phyloP scores from a whole-genome alignment of 2,797 vertebrate genomes.

The Apogon hyalosoma region DNA sequence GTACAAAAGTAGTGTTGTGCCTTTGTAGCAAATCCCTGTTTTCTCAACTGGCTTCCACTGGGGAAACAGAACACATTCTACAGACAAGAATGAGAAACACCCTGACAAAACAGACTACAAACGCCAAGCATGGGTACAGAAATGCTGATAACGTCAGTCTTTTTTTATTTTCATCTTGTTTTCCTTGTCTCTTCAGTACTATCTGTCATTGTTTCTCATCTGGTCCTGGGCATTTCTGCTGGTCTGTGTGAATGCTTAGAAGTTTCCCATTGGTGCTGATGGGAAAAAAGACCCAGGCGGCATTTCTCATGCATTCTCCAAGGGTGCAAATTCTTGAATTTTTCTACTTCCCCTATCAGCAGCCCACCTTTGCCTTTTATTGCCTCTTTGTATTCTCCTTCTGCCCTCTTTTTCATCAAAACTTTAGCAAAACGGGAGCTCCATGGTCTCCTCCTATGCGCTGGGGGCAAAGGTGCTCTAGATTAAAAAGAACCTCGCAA shows the following conservation, averaged over 20 bases:
- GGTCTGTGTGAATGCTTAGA: slow-evolving; percentile 47
- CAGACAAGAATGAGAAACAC: slow-evolving; percentile 65
- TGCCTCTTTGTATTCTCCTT: slow-evolving; percentile 47
- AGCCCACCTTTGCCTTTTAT: slow-evolving; percentile 35
- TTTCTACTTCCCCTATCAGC: slow-evolving; percentile 23
- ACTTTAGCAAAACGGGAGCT: slow-evolving; percentile 61
- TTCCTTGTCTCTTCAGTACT: slow-evolving; percentile 25
- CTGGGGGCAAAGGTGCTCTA: slow-evolving; percentile 86
- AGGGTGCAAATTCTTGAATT: slow-evolving; percentile 48
- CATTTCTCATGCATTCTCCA: slow-evolving; percentile 33
- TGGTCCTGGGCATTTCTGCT: slow-evolving; percentile 47
- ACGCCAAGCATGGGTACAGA: slow-evolving; percentile 45
- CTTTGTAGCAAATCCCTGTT: slow-evolving; percentile 61
- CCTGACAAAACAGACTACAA: slow-evolving; percentile 71
- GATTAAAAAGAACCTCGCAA: slow-evolving; percentile 85
- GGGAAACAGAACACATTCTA: slow-evolving; percentile 58
- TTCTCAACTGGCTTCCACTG: slow-evolving; percentile 55
- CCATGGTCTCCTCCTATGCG: slow-evolving; percentile 70
- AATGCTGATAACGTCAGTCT: slow-evolving; percentile 61
- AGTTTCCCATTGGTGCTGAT: slow-evolving; percentile 51
- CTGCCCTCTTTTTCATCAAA: slow-evolving; percentile 64
- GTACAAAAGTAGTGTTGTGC: slow-evolving; percentile 55
- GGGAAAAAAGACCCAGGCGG: slow-evolving; percentile 29
- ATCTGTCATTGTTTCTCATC: slow-evolving; percentile 66
- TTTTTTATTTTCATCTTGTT: slow-evolving; percentile 16